Evolutionary conservation across 2,113 vertebrate species (phyloP), one percentile per base, ranked within the genome.

Genomic region (Larimichthys crocea): DNA sequence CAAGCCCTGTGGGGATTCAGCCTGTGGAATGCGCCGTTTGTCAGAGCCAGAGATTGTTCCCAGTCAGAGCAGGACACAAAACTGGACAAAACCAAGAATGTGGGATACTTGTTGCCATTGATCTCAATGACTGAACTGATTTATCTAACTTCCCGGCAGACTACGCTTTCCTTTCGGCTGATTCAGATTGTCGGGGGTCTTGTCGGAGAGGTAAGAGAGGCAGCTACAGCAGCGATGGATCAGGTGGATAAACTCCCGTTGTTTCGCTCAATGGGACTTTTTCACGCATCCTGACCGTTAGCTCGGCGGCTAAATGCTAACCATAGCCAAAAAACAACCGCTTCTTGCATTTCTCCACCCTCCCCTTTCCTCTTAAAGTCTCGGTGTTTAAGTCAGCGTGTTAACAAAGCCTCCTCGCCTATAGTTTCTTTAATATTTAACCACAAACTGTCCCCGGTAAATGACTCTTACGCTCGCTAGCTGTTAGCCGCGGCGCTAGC

Each of bases 21-120:
- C 78, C 92, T 91, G 92, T 84, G 94, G 94, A 94, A 95, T 94
- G 94, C 91, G 88, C 77, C 80, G 92, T 88, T 85, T 88, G 90
- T 92, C 26, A 26, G 26, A 68, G 92, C 91, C 91, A 91, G 83
- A 91, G 90, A 91, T 92, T 92, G 92, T 92, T 94, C 93, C 91
- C 91, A 83, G 83, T 67, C 80, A 86, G 87, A 83, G 74, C 3
- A 79, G 83, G 73, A 89, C 79, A 81, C 84, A 65, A 83, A 92
- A 87, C 79, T 77, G 86, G 85, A 88, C 82, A 73, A 53, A 87
- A 83, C 68, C n/a, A 22, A 76, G 17, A 69, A 79, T 91, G 77
- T 55, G 63, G 80, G 77, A 86, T 19, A 89, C 85, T 78, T 56
- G 40, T 59, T 86, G 52, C 71, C 50, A 2, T 40, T 66, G 44